A percentile compares a stretch with the other conserved stretches of the same genome.
Conservation (phyloP, 2,888 invertebrate species). For the Hemaris fuciformis region DNA sequence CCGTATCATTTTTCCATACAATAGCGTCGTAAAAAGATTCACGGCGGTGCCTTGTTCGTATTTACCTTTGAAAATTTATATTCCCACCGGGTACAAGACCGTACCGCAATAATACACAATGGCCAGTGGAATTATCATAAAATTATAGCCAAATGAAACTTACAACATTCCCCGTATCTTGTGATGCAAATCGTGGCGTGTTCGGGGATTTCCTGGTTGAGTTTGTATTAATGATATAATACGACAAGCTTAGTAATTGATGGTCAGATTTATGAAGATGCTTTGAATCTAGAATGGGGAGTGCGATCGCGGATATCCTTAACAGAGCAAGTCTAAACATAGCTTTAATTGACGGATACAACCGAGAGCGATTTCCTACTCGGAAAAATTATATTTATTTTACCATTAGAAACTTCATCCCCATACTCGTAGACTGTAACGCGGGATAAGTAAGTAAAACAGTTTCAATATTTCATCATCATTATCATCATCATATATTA, state of each 20-base stretch:
- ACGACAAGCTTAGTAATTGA: not conserved
- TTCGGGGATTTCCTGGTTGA: not conserved
- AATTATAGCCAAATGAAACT: conserved; percentile 33
- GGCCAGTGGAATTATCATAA: conserved; percentile 77
- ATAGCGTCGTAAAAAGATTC: conserved; percentile 67
- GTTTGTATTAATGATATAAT: not conserved
- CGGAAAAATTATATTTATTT: too few relatives aligned
- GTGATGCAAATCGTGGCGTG: not conserved
- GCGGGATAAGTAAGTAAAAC: too few relatives aligned
- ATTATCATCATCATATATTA: too few relatives aligned
- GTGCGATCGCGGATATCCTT: too few relatives aligned
- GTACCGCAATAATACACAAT: conserved; percentile 72
- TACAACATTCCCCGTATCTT: conserved; percentile 2
- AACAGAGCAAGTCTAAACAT: too few relatives aligned
- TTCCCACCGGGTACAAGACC: conserved; percentile 64
- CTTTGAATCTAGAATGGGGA: too few relatives aligned
- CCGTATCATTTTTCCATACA: conserved; percentile 64
- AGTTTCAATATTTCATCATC: too few relatives aligned
- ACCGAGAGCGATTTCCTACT: too few relatives aligned
- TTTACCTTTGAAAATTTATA: conserved; percentile 78
- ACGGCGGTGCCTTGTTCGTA: conserved; percentile 63
- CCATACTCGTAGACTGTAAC: too few relatives aligned
- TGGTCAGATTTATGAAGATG: too few relatives aligned
- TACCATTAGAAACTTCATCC: too few relatives aligned
- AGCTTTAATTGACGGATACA: too few relatives aligned